phyloP scores from a whole-genome alignment of 2,113 vertebrate species.

The Hemichromis elongatus region DNA sequence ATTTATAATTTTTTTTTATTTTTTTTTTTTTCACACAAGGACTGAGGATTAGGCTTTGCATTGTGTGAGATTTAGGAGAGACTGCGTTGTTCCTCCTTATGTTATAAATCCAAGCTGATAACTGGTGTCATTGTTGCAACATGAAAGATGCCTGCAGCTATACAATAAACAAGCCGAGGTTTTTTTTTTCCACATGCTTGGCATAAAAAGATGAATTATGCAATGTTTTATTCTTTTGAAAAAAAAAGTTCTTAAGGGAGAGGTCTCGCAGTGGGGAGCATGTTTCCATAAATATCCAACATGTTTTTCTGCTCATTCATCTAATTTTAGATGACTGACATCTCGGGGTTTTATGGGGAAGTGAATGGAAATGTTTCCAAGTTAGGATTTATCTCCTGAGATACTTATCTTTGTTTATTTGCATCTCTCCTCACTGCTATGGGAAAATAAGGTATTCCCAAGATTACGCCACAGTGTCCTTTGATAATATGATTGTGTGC shows the following conservation, averaged over 20 bases:
- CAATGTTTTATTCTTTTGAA: conserved; percentile 13
- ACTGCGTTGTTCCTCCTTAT: not conserved
- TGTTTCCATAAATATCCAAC: conserved; percentile 37
- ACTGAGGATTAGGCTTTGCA: conserved; percentile 9
- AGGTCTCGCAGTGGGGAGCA: not conserved
- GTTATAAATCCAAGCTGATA: not conserved
- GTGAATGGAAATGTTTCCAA: not conserved
- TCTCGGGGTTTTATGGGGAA: conserved; percentile 15
- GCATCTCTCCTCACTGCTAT: not conserved
- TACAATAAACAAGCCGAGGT: not conserved
- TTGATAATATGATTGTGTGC: not conserved
- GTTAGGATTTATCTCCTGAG: not conserved
- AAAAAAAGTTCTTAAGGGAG: not conserved
- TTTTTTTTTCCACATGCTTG: not conserved
- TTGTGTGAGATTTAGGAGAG: not conserved
- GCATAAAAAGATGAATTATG: conserved; percentile 18
- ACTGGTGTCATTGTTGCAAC: not conserved
- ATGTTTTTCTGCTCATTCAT: conserved; percentile 18
- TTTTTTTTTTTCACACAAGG: not conserved
- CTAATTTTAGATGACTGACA: conserved; percentile 51
- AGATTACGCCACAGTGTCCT: not conserved
- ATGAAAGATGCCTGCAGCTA: not conserved
- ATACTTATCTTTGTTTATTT: not conserved
- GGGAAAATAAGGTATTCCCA: not conserved
- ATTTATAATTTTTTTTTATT: not conserved